These are phyloP conservation scores for Capitella teleta DNA, from an alignment of 1,140 invertebrate genomes.

Conservation along the genomic window DNA sequence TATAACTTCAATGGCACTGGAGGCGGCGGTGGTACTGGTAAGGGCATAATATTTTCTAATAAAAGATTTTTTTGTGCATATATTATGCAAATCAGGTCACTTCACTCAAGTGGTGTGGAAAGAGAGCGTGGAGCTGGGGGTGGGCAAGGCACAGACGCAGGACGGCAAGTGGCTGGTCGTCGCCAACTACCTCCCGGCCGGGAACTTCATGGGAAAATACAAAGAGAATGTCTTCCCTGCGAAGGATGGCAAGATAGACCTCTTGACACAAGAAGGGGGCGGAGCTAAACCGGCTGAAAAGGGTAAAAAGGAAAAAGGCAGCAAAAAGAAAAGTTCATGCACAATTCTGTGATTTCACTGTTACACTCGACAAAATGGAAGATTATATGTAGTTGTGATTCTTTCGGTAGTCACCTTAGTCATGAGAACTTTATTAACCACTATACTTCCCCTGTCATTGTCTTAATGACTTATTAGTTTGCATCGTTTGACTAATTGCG, in stretches of 20 bases:
- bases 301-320: too few species aligned
- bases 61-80: not conserved
- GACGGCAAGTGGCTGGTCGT: constrained; percentile 57
- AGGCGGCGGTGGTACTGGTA: constrained; percentile 30
- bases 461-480: too few species aligned
- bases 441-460: too few species aligned
- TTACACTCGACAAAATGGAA: too few species aligned
- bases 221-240: constrained; percentile 64
- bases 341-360: too few species aligned
- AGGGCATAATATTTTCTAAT: not conserved
- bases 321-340: too few species aligned
- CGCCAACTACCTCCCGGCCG: constrained; percentile 66
- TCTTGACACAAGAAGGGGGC: too few species aligned
- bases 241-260: not conserved
- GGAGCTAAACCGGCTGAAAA: too few species aligned
- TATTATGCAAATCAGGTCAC: constrained; percentile 59
- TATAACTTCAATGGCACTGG: constrained; percentile 66
- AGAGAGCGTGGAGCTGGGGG: constrained; percentile 61
- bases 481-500: too few species aligned
- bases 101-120: constrained; percentile 87
- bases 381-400: too few species aligned
- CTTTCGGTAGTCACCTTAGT: too few species aligned
- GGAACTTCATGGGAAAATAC: constrained; percentile 65
- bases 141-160: constrained; percentile 64
- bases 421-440: too few species aligned